Evolutionary conservation across 2,888 invertebrate genomes (phyloP).

Genomic region (Clitarchus hookeri): DNA sequence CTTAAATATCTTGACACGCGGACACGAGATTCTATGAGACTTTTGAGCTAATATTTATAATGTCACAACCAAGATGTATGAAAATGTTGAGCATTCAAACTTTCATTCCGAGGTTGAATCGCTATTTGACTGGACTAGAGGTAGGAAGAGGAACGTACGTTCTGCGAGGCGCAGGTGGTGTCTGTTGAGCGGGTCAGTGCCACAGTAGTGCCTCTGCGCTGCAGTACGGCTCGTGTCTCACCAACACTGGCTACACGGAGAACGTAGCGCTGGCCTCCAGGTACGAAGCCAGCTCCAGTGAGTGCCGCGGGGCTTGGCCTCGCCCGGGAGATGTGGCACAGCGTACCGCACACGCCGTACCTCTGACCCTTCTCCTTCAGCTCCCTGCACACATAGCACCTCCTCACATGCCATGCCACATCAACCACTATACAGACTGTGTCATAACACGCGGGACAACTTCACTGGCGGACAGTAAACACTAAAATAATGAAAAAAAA

Average conservation of each 20-base stretch:
- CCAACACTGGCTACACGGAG: slow-evolving; percentile 77
- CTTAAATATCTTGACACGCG: too few species aligned
- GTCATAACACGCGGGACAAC: not conserved
- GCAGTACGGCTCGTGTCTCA: slow-evolving; percentile 74
- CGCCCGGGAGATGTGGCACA: slow-evolving; percentile 72
- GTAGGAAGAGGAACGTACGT: not conserved
- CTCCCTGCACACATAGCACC: slow-evolving; percentile 54
- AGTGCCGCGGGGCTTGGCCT: not conserved
- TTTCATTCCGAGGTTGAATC: too few species aligned
- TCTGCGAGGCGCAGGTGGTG: not conserved
- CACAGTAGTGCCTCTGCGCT: slow-evolving; percentile 48
- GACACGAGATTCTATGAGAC: too few species aligned
- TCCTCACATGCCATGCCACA: too few species aligned
- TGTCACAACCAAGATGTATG: too few species aligned
- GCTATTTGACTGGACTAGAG: too few species aligned
- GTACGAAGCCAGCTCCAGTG: slow-evolving; percentile 27
- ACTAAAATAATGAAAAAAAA: too few species aligned
- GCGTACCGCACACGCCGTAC: slow-evolving; percentile 72
- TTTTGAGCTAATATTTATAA: too few species aligned
- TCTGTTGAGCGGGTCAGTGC: slow-evolving; percentile 24
- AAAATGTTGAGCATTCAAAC: too few species aligned
- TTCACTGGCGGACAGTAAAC: too few species aligned
- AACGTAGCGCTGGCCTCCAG: slow-evolving; percentile 56
- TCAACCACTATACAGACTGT: not conserved
- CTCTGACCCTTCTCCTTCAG: slow-evolving; percentile 74